Evolutionary conservation across 2,888 invertebrate genomes (phyloP).

Genomic region (Druceiella hillmani): DNA sequence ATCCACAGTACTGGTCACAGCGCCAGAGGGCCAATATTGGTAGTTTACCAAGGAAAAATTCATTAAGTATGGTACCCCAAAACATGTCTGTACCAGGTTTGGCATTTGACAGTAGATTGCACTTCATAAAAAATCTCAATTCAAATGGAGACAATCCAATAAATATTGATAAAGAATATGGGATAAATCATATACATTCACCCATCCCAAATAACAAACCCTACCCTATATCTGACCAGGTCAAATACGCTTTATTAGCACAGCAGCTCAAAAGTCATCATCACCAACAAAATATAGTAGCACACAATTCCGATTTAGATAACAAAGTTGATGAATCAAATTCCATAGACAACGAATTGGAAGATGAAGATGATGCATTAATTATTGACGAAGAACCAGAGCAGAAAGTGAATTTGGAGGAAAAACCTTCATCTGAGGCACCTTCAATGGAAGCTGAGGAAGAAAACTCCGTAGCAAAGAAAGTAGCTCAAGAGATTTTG

Average conservation of each 20-base stretch:
- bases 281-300: conserved; percentile 33
- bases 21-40: conserved; percentile 48
- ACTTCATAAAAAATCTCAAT: conserved; percentile 14
- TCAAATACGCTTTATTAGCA: conserved; percentile 72
- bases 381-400: conserved; percentile 59
- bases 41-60: conserved; percentile 32
- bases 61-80: conserved; percentile 17
- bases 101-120: conserved; percentile 15
- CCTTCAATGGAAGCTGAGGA: conserved; percentile 27
- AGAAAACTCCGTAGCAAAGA: conserved; percentile 46
- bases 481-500: conserved; percentile 54
- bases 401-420: conserved; percentile 5
- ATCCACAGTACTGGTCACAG: conserved; percentile 85
- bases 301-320: background rate
- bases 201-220: conserved; percentile 36
- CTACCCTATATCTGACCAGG: conserved; percentile 34
- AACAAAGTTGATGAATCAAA: conserved; percentile 33
- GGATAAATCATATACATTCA: no score
- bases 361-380: conserved; percentile 62
- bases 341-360: conserved; percentile 57
- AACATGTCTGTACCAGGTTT: conserved; percentile 18
- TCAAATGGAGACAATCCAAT: conserved; percentile 8
- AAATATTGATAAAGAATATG: conserved; percentile 13
- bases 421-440: conserved; percentile 2
- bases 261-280: conserved; percentile 66